These are phyloP conservation scores for Nettapus auritus DNA, from an alignment of 2,113 vertebrate genomes.

Conservation along the genomic window DNA sequence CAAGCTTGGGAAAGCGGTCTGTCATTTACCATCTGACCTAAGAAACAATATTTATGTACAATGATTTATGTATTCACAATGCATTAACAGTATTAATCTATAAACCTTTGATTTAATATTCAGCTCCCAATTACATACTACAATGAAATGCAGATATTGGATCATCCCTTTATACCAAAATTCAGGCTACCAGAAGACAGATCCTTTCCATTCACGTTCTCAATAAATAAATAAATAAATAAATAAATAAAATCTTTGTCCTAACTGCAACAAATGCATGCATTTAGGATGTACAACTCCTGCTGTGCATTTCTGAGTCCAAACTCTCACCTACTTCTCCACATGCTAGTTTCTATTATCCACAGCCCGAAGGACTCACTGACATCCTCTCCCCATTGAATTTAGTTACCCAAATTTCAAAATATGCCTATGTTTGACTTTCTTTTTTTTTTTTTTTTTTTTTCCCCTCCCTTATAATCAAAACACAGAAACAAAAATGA, in stretches of 20 bases:
- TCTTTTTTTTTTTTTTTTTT: neutral
- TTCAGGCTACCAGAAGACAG: neutral
- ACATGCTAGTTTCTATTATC: neutral
- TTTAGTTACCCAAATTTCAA: neutral
- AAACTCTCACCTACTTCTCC: neutral
- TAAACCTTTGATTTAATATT: neutral
- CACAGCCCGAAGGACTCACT: neutral
- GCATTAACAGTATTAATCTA: neutral
- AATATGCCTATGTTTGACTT: neutral
- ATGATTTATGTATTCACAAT: neutral
- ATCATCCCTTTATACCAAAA: neutral
- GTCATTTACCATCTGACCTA: neutral
- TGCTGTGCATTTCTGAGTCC: neutral
- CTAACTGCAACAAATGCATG: neutral
- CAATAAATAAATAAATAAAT: neutral
- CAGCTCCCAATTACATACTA: neutral
- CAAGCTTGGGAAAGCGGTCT: neutral
- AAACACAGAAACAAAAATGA: neutral
- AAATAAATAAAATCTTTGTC: neutral
- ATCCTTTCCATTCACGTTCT: neutral
- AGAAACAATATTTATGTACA: neutral
- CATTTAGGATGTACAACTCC: neutral
- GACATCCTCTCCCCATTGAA: neutral
- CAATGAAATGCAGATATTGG: neutral
- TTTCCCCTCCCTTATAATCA: neutral